Conservation (phyloP, 1,140 invertebrate species). For the Temnothorax longispinosus region DNA sequence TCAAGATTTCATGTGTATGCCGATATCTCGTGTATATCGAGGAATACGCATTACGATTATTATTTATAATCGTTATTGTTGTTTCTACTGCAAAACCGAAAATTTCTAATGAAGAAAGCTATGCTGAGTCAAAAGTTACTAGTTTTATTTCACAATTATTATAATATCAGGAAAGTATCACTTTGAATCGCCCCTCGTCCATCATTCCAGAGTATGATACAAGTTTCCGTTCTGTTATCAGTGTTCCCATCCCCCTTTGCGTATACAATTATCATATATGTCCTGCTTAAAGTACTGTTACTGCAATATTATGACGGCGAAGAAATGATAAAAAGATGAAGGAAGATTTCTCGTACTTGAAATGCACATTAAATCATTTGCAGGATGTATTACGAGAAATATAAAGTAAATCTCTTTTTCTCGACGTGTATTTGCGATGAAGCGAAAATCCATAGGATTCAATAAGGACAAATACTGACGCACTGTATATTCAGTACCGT, state of each 20-base stretch:
- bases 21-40: conserved; percentile 13
- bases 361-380: conserved; percentile 49
- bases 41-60: conserved; percentile 43
- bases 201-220: not conserved
- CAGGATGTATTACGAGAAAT: conserved; percentile 32
- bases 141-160: conserved; percentile 24
- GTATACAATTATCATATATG: conserved; percentile 10
- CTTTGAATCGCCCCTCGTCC: not conserved
- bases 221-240: conserved; percentile 1
- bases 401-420: conserved; percentile 42
- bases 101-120: conserved; percentile 46
- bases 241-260: not conserved
- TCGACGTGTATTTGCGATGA: conserved; percentile 53
- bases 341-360: conserved; percentile 29
- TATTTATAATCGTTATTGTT: conserved; percentile 65
- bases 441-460: conserved; percentile 72
- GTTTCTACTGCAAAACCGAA: conserved; percentile 46
- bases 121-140: conserved; percentile 46
- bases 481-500: conserved; percentile 38
- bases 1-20: conserved; percentile 33
- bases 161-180: conserved; percentile 30
- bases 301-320: conserved; percentile 28
- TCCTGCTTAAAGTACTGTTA: conserved; percentile 34
- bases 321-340: conserved; percentile 35
- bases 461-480: conserved; percentile 41